Conservation (phyloP, 2,113 vertebrate species). For the Seriola dumerili region DNA sequence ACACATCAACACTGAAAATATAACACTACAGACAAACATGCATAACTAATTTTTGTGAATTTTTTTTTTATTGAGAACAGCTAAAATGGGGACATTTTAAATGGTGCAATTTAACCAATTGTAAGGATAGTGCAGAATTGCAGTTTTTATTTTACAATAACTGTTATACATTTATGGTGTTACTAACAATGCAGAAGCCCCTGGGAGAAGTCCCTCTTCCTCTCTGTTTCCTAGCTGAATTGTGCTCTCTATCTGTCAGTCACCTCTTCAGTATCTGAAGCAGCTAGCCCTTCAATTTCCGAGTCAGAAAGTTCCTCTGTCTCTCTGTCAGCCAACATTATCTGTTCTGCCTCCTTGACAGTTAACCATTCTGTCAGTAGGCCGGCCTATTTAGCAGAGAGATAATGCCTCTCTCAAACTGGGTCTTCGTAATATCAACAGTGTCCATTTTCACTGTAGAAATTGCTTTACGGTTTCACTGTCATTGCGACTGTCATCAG, state of each 20-base stretch:
- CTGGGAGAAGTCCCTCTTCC: neutral
- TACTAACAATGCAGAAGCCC: neutral
- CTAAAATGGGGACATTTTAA: neutral
- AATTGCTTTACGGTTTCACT: neutral
- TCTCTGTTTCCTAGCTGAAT: neutral
- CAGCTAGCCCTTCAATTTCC: neutral
- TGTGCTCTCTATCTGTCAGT: neutral
- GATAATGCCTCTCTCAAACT: neutral
- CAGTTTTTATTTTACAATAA: too few relatives aligned
- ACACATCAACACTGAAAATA: too few relatives aligned
- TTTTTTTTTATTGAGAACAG: too few relatives aligned
- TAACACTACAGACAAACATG: too few relatives aligned
- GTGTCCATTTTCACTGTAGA: conserved; percentile 2
- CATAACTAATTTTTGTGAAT: too few relatives aligned
- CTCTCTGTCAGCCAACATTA: too few relatives aligned
- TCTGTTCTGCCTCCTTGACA: neutral
- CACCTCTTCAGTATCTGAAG: neutral
- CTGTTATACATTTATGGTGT: neutral
- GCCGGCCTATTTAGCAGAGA: neutral
- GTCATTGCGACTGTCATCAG: neutral
- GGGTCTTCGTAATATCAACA: conserved; percentile 6
- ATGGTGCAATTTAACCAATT: neutral
- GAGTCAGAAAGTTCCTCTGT: too few relatives aligned
- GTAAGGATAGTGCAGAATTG: neutral
- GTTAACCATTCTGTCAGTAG: neutral